Base-by-base conservation (phyloP, 2,888 invertebrate species). In the Actias luna region DNA sequence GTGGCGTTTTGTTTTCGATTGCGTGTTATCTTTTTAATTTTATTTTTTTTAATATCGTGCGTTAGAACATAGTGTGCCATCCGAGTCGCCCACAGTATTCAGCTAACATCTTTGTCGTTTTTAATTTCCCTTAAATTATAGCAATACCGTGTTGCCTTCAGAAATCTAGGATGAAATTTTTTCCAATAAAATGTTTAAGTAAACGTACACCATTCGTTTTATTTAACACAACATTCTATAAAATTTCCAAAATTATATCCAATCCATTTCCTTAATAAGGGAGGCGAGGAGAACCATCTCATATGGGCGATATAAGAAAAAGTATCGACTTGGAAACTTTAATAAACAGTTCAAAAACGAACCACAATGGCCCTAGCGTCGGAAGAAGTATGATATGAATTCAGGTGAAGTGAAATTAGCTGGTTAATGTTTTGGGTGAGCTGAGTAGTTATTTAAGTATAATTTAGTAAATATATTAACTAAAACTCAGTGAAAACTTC, bases 91-190 rank as follows among this genome's bases (percentile, higher is more conserved):
- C 25, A 25, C 25, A 50, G 25, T 50, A 50, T 50, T 50, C 46
- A 50, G 4, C 46, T 50, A 25, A 46, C 46, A 67, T 83, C 82
- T 80, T n/a, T 82, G 84, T 85, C 85, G 83, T 86, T 84, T 79
- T 33, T 33, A 33, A 50, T 50, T 81, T 82, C 83, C 83, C 85
- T 84, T 82, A 85, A 87, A 84, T 82, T 87, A 87, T 87, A 89
- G n/a, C 87, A 88, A 74, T 90, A 93, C 93, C 92, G 88, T 85
- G 92, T 93, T 93, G 93, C 93, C 93, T 93, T 92, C 90, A 88
- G n/a, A n/a, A 27, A 87, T 89, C 83, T 91, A 91, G 88, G 85
- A 90, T 88, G 88, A 89, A 63, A 80, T 81, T 84, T 91, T 92
- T 93, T 91, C 84, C 88, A 91, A 92, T 89, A 93, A 93, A 93